Conservation (phyloP, 1,140 invertebrate genomes). For the Drosophila ironensis region DNA sequence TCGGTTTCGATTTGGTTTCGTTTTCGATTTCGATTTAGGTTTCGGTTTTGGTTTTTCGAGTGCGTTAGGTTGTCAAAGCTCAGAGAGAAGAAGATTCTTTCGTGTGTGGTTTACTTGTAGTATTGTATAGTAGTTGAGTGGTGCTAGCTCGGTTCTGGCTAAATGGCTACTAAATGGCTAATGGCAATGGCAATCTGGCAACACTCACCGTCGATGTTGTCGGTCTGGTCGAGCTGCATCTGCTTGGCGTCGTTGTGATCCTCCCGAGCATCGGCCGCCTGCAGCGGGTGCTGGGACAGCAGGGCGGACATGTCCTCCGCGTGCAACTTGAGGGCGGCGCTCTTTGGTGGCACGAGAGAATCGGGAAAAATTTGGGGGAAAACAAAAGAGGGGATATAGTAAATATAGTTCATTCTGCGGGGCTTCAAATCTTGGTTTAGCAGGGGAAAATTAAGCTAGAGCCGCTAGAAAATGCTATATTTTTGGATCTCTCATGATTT, state of each 20-base stretch:
- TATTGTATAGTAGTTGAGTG: conserved; percentile 41
- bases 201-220: conserved; percentile 82
- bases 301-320: conserved; percentile 79
- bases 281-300: conserved; percentile 70
- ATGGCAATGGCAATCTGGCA: conserved; percentile 11
- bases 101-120: conserved; percentile 33
- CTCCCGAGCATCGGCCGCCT: conserved; percentile 65
- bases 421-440: too few relatives aligned
- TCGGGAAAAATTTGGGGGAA: too few relatives aligned
- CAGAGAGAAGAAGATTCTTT: conserved; percentile 52
- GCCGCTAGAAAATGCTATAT: too few relatives aligned
- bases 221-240: conserved; percentile 75
- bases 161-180: conserved; percentile 24
- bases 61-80: conserved; percentile 36
- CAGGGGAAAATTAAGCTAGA: too few relatives aligned
- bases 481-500: too few relatives aligned
- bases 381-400: conserved; percentile 11
- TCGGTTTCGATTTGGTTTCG: not conserved
- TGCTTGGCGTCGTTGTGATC: conserved; percentile 80
- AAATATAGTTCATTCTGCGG: not conserved
- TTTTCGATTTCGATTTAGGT: not conserved
- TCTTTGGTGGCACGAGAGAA: conserved; percentile 24
- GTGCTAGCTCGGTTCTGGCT: conserved; percentile 48
- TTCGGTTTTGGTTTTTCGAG: not conserved
- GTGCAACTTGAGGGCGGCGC: conserved; percentile 70